Evolutionary conservation across 2,888 invertebrate species (phyloP), one percentile per base, ranked within the genome.

Genomic region (Theristus sp.): DNA sequence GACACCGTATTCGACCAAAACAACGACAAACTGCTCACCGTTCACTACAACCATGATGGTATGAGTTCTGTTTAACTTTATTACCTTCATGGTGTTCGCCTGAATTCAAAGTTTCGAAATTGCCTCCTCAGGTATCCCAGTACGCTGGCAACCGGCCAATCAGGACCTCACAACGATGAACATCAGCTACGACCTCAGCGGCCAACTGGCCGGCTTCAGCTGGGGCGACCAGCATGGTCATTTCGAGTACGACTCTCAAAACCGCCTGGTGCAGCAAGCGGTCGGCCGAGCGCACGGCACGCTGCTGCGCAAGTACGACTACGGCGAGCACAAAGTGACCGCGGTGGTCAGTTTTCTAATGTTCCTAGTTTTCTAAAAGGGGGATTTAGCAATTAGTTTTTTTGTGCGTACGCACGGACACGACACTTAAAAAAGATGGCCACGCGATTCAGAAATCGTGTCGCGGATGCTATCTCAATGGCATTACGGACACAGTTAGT

Each of bases 21-120:
- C 30, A 64, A 65, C n/a, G 63, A 64, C 26, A 60, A 56, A 22
- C 61, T 66, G 6, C 59, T 66, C 6, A 46, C 56, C 46, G 61
- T 66, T 26, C 56, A 63, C 28, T 66, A 66, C 59, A 60, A 62
- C 26, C 52, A 61, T 2, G 55, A 38, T 17, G 38, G 38, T 38
- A 38, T n/a, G n/a, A n/a, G n/a, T n/a, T n/a, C n/a, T n/a, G n/a
- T n/a, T n/a, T n/a, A n/a, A n/a, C n/a, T n/a, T n/a, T n/a, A n/a
- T n/a, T n/a, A n/a, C n/a, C n/a, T n/a, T n/a, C n/a, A n/a, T n/a
- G n/a, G n/a, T n/a, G n/a, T n/a, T n/a, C n/a, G n/a, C n/a, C n/a
- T n/a, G n/a, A n/a, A n/a, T n/a, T n/a, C n/a, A n/a, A n/a, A n/a
- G n/a, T n/a, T n/a, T n/a, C n/a, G n/a, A n/a, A n/a, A n/a, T n/a